phyloP scores from a whole-genome alignment of 2,113 vertebrate species.

The Neoarius graeffei region DNA sequence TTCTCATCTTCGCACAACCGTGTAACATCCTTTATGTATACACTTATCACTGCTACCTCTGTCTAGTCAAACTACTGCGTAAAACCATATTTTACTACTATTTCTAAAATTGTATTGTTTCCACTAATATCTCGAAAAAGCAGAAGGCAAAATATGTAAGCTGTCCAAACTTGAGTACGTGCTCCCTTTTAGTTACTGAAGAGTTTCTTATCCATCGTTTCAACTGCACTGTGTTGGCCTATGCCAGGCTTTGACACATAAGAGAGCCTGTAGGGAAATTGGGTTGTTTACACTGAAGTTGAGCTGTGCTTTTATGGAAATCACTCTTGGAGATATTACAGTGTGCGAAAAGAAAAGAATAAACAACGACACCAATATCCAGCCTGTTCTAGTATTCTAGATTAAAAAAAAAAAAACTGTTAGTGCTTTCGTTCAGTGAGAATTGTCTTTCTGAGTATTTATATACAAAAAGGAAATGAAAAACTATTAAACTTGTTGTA shows the following conservation, averaged over 20 bases:
- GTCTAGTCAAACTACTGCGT: not conserved
- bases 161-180: slow-evolving; percentile 30
- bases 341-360: not conserved
- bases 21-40: too few relatives aligned
- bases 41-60: not conserved
- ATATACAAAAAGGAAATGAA: slow-evolving; percentile 3
- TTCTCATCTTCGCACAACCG: too few relatives aligned
- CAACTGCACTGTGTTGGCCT: not conserved
- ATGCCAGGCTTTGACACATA: slow-evolving; percentile 13
- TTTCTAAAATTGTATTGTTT: not conserved
- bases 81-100: not conserved
- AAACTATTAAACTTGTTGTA: not conserved
- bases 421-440: not conserved
- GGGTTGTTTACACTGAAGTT: not conserved
- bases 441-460: not conserved
- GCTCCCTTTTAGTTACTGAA: slow-evolving; percentile 19
- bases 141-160: not conserved
- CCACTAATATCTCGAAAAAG: not conserved
- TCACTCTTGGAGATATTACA: slow-evolving; percentile 1
- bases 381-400: not conserved
- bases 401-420: not conserved
- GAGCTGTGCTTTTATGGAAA: slow-evolving; percentile 24
- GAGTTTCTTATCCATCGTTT: not conserved
- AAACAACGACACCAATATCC: not conserved
- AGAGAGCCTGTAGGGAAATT: slow-evolving; percentile 13